Conservation (phyloP, 2,888 invertebrate genomes). For the Melanchra persicariae region DNA sequence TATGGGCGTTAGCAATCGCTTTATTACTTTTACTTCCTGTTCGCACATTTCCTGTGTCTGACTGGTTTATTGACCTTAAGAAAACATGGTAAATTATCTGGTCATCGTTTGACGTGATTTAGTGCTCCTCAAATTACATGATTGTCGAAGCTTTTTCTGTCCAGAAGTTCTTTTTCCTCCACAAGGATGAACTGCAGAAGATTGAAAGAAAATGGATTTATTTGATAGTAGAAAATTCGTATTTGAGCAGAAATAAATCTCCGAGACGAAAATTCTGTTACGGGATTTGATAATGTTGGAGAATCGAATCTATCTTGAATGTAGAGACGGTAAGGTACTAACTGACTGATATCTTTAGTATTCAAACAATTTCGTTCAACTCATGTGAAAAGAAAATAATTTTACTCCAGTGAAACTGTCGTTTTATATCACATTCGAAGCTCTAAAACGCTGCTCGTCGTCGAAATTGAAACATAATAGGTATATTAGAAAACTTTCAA, state of each 20-base stretch:
- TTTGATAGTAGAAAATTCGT: slow-evolving; percentile 1
- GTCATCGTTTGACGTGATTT: background rate
- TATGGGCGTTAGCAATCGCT: slow-evolving; percentile 38
- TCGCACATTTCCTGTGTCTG: slow-evolving; percentile 18
- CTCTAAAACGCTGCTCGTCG: too few species aligned
- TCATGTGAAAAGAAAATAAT: background rate
- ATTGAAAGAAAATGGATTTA: slow-evolving; percentile 37
- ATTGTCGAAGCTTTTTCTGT: background rate
- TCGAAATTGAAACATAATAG: too few species aligned
- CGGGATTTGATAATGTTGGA: slow-evolving; percentile 17
- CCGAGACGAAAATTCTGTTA: slow-evolving; percentile 17
- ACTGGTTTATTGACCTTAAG: slow-evolving; percentile 21
- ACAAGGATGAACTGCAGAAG: slow-evolving; percentile 8
- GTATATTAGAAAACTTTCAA: too few species aligned
- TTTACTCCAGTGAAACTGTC: background rate
- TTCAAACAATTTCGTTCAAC: background rate
- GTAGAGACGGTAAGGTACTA: background rate
- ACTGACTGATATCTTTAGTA: background rate
- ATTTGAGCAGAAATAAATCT: slow-evolving; percentile 37
- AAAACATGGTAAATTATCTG: background rate
- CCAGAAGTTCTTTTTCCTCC: slow-evolving; percentile 2
- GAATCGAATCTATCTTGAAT: slow-evolving; percentile 20
- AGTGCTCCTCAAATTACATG: background rate
- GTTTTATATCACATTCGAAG: background rate
- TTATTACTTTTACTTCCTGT: slow-evolving; percentile 32